Conservation (phyloP, 2,888 invertebrate genomes). For the Petrolisthes cinctipes region DNA sequence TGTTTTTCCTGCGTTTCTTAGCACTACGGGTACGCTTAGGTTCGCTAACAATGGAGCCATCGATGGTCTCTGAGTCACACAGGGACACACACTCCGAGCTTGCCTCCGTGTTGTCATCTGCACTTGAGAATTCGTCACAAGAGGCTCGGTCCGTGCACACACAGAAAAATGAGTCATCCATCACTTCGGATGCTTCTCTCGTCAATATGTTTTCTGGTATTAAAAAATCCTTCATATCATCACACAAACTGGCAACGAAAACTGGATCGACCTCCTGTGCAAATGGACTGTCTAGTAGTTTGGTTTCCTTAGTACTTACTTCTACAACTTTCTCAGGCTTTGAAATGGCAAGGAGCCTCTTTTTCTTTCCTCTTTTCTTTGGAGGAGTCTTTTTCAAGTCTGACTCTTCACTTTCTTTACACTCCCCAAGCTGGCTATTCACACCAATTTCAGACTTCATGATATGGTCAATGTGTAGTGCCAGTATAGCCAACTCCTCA, state of each 20-base stretch:
- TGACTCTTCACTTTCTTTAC: constrained; percentile 43
- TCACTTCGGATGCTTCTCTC: constrained; percentile 46
- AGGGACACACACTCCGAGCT: constrained; percentile 65
- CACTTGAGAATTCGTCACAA: constrained; percentile 64
- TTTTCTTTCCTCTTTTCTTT: constrained; percentile 54
- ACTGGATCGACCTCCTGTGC: constrained; percentile 61
- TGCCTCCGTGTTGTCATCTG: constrained; percentile 63
- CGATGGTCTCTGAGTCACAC: constrained; percentile 64
- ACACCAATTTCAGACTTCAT: constrained; percentile 48
- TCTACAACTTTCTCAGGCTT: constrained; percentile 41
- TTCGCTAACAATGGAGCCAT: constrained; percentile 56
- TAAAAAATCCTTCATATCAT: constrained; percentile 52
- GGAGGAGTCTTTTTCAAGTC: constrained; percentile 49
- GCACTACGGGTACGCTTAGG: constrained; percentile 51
- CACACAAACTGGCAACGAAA: constrained; percentile 53
- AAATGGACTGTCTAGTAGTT: constrained; percentile 61
- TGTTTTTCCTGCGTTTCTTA: constrained; percentile 64
- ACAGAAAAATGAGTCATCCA: constrained; percentile 60
- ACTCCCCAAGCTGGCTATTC: constrained; percentile 29
- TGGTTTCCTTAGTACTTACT: constrained; percentile 47
- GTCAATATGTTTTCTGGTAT: constrained; percentile 52
- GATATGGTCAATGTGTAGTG: constrained; percentile 59
- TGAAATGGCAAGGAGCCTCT: constrained; percentile 30
- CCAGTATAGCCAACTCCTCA: constrained; percentile 62
- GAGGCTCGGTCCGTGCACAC: constrained; percentile 58